Percentiles rank a stretch among this genome's conserved stretches.
Conservation (phyloP, 2,797 vertebrate species). For the Oryzias sinensis region DNA sequence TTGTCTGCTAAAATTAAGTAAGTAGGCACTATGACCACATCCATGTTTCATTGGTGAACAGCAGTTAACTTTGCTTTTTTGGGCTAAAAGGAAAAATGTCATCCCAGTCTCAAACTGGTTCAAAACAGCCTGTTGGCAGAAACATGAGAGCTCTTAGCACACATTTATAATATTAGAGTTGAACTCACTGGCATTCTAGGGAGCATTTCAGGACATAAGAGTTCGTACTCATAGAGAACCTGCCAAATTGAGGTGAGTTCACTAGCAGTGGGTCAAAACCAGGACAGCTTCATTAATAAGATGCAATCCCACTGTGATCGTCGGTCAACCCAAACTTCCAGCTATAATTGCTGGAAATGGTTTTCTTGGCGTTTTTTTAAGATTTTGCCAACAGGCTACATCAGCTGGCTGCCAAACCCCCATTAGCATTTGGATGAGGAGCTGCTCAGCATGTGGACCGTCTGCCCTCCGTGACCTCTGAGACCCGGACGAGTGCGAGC, state of each 20-base stretch:
- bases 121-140: conserved; percentile 14
- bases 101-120: conserved; percentile 21
- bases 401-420: conserved; percentile 60
- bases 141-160: conserved; percentile 20
- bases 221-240: conserved; percentile 50
- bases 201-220: conserved; percentile 58
- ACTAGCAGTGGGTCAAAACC: conserved; percentile 48
- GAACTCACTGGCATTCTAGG: conserved; percentile 31
- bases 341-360: conserved; percentile 51
- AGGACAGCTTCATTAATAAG: conserved; percentile 55
- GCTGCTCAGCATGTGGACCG: conserved; percentile 7
- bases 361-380: conserved; percentile 37
- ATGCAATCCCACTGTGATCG: conserved; percentile 36
- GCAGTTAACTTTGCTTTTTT: conserved; percentile 38
- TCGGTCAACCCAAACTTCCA: conserved; percentile 61
- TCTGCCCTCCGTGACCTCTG: conserved; percentile 31
- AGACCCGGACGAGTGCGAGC: conserved; percentile 30
- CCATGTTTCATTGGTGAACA: conserved; percentile 43
- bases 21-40: conserved; percentile 21
- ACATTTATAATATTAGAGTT: conserved; percentile 22
- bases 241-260: conserved; percentile 36
- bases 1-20: not conserved
- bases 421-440: conserved; percentile 57
- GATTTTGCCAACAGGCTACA: conserved; percentile 51
- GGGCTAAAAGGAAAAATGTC: conserved; percentile 21